phyloP scores from a whole-genome alignment of 2,888 invertebrate genomes.

The Mesorhabditis belari region DNA sequence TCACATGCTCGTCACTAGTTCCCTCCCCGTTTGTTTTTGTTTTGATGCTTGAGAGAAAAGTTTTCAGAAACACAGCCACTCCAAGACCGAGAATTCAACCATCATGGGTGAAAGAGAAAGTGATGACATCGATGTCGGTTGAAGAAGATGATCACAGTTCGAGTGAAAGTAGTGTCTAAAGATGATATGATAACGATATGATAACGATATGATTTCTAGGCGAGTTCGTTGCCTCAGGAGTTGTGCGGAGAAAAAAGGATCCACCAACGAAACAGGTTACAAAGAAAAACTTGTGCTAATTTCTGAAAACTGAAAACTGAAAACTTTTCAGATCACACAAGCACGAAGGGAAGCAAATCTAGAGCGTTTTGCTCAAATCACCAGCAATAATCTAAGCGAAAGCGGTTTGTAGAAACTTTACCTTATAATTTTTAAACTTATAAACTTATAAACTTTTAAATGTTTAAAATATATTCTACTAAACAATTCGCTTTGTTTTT shows the following conservation, averaged over 20 bases:
- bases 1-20: not conserved
- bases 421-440: too few relatives aligned
- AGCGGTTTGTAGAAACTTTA: too few relatives aligned
- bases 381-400: constrained; percentile 11
- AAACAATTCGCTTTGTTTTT: too few relatives aligned
- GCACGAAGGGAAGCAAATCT: constrained; percentile 24
- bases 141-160: constrained; percentile 38
- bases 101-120: constrained; percentile 51
- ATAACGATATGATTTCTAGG: not conserved
- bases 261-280: not conserved
- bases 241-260: not conserved
- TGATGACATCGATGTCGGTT: constrained; percentile 48
- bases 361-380: constrained; percentile 20
- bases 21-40: constrained; percentile 9
- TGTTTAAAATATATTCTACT: too few relatives aligned
- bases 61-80: constrained; percentile 37
- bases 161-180: not conserved
- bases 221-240: not conserved
- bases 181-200: not conserved
- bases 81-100: constrained; percentile 49
- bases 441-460: too few relatives aligned
- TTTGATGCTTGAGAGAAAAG: too few relatives aligned
- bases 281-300: too few relatives aligned
- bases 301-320: too few relatives aligned
- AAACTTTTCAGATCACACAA: too few relatives aligned